Evolutionary conservation across 2,888 invertebrate species (phyloP), one percentile per base, ranked within the genome.

Genomic region (Erebia epiphron): DNA sequence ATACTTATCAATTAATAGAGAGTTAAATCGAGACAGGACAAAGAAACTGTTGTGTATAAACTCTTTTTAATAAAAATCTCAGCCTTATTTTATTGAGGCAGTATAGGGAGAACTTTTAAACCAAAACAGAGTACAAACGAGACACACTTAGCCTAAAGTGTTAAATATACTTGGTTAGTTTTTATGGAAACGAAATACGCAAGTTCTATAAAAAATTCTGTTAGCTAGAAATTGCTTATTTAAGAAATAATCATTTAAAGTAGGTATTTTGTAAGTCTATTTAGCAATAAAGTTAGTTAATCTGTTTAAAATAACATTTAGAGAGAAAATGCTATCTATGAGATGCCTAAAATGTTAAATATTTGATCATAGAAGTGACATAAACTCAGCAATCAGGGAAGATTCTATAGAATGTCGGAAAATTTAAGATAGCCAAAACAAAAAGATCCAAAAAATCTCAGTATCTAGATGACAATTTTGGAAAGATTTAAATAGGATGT

Each of bases 401-500:
- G 49, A 49, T 49, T 11, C 14, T 49, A 14, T 50, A 50, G 50
- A 50, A 50, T 14, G 3, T 50, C 14, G 10, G 54, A 54, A 54
- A 54, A 1, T 18, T 8, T 8, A 52, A 52, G 9, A 52, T 52
- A 52, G 8, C n/a, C n/a, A n/a, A n/a, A n/a, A n/a, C n/a, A n/a
- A 2, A 52, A 52, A 18, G 18, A 46, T 2, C 11, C 46, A 46
- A 11, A 43, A 52, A 18, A 18, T 54, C 54, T 18, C 54, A 54
- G 16, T 16, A 54, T 18, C 3, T 54, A 26, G 21, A 1, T 21
- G 56, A 5, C 2, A 56, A 13, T 21, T 35, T 35, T 16, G 56
- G 10, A 43, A 63, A 57, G 65, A 18, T 52, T 62, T 49, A 49
- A n/a, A 64, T 35, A 62, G 52, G 56, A 14, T 35, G 61, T 56